Evolutionary conservation across 2,888 invertebrate genomes (phyloP).

Genomic region (Antitype chi): DNA sequence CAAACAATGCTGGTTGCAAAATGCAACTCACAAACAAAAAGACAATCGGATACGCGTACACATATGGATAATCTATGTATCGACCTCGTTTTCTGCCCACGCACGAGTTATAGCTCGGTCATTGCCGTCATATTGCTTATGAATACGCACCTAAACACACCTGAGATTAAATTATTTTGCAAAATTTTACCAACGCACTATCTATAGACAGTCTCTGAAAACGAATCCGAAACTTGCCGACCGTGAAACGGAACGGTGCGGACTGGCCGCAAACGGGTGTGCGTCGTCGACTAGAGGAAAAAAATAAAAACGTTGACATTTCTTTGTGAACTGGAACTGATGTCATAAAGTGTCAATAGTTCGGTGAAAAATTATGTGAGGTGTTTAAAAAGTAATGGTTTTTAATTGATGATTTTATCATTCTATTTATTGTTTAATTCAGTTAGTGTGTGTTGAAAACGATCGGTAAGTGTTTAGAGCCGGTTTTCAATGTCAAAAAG

Average conservation of each 20-base stretch:
- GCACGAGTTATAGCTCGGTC: slow-evolving; percentile 79
- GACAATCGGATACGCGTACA: slow-evolving; percentile 74
- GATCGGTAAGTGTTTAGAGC: slow-evolving; percentile 70
- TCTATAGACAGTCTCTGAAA: slow-evolving; percentile 53
- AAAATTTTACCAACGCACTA: slow-evolving; percentile 55
- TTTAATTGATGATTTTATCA: slow-evolving; percentile 53
- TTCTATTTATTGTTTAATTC: slow-evolving; percentile 63
- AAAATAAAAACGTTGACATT: slow-evolving; percentile 84
- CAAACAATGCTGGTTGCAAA: slow-evolving; percentile 83
- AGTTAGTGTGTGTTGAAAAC: slow-evolving; percentile 60
- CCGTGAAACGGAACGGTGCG: slow-evolving; percentile 86
- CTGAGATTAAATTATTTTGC: slow-evolving; percentile 64
- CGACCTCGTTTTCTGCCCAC: slow-evolving; percentile 84
- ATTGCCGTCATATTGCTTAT: slow-evolving; percentile 79
- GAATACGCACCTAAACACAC: slow-evolving; percentile 66
- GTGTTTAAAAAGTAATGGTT: slow-evolving; percentile 63
- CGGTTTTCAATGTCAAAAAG: slow-evolving; percentile 61
- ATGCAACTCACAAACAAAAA: slow-evolving; percentile 80
- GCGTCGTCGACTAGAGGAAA: slow-evolving; percentile 74
- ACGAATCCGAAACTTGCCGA: slow-evolving; percentile 66
- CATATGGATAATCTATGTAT: slow-evolving; percentile 76
- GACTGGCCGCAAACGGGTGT: slow-evolving; percentile 78
- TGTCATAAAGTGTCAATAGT: slow-evolving; percentile 69
- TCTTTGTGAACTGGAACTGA: slow-evolving; percentile 81
- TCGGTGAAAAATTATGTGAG: slow-evolving; percentile 74